Evolutionary conservation across 2,888 invertebrate species (phyloP).

Genomic region (Fragum fragum): DNA sequence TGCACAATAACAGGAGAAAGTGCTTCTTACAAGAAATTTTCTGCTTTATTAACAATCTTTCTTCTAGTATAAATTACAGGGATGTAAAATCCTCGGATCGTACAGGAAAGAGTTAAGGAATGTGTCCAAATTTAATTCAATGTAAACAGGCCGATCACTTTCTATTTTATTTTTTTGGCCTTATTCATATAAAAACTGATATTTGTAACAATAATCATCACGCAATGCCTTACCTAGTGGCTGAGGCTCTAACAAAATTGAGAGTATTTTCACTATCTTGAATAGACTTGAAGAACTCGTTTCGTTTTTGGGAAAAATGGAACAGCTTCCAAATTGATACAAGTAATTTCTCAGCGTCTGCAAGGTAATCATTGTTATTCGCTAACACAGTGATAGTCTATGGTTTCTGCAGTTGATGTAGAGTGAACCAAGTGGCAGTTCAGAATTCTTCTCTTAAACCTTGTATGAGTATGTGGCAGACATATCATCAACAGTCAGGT

Average conservation of each 20-base stretch:
- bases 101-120: too few relatives aligned
- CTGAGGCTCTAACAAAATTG: conserved; percentile 36
- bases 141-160: too few relatives aligned
- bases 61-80: too few relatives aligned
- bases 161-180: too few relatives aligned
- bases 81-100: too few relatives aligned
- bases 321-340: conserved; percentile 50
- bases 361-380: conserved; percentile 33
- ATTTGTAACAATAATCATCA: too few relatives aligned
- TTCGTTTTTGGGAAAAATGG: conserved; percentile 37
- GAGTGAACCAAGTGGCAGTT: conserved; percentile 32
- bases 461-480: not conserved
- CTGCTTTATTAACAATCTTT: too few relatives aligned
- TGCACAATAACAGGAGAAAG: conserved; percentile 27
- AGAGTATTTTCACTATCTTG: conserved; percentile 47
- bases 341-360: conserved; percentile 38
- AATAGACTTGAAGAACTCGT: conserved; percentile 29
- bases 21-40: too few relatives aligned
- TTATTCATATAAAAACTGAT: too few relatives aligned
- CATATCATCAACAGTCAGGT: too few relatives aligned
- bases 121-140: too few relatives aligned
- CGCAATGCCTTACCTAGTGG: conserved; percentile 9
- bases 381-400: conserved; percentile 44
- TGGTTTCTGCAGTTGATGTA: conserved; percentile 59
- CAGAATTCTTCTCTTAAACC: conserved; percentile 43